These are phyloP conservation scores for Drosophila eugracilis DNA, from an alignment of 1,140 invertebrate species.

Conservation along the genomic window DNA sequence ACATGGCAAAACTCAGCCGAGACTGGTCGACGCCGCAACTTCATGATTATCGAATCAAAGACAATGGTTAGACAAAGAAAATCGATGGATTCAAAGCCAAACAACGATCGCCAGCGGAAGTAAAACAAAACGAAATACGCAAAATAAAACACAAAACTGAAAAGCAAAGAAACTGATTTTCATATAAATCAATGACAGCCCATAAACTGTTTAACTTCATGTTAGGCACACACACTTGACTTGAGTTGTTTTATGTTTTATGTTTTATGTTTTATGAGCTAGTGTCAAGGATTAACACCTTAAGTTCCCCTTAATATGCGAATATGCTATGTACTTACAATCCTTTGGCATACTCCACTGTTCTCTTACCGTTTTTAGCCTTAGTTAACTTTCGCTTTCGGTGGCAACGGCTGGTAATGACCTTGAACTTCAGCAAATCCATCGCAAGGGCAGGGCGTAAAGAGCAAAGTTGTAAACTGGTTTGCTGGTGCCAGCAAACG, in stretches of 20 bases:
- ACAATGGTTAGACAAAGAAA: conserved; percentile 42
- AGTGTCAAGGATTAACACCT: conserved; percentile 3
- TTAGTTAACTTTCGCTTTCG: conserved; percentile 33
- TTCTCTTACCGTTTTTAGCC: background rate
- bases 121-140: conserved; percentile 34
- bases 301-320: too few relatives aligned
- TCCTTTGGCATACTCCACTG: background rate
- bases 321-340: too few relatives aligned
- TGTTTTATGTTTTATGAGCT: background rate
- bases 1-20: conserved; percentile 25
- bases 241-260: background rate
- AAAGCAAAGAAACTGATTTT: conserved; percentile 17
- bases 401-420: conserved; percentile 14
- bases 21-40: conserved; percentile 48
- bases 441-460: conserved; percentile 38
- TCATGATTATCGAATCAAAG: conserved; percentile 45
- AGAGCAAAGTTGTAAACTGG: conserved; percentile 29
- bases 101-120: conserved; percentile 29
- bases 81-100: conserved; percentile 30
- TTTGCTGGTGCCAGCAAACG: conserved; percentile 20
- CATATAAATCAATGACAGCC: conserved; percentile 28
- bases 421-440: conserved; percentile 46
- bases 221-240: background rate
- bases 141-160: conserved; percentile 9
- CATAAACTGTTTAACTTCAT: conserved; percentile 10